A percentile compares a stretch with the other conserved stretches of the same genome.
Conservation (phyloP, 2,797 vertebrate genomes). For the Tapera naevia region DNA sequence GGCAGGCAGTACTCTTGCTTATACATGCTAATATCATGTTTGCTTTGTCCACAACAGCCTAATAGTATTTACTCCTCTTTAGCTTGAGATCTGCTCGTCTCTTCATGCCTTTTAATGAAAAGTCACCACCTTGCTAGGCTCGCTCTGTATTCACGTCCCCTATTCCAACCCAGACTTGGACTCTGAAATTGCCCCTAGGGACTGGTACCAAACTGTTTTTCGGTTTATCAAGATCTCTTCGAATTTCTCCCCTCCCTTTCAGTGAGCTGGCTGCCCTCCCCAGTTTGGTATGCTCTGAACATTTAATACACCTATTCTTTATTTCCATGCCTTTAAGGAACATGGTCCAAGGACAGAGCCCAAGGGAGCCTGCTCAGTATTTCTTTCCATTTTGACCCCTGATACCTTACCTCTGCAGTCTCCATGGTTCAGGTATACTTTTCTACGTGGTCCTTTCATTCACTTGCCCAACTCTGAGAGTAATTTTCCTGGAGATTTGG, state of each 20-base stretch:
- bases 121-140: not conserved
- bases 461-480: not conserved
- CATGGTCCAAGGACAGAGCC: not conserved
- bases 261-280: not conserved
- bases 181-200: not conserved
- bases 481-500: not conserved
- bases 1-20: not conserved
- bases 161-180: not conserved
- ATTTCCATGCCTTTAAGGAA: not conserved
- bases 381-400: conserved; percentile 6
- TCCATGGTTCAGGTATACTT: not conserved
- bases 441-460: conserved; percentile 18
- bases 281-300: not conserved
- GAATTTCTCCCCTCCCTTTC: not conserved
- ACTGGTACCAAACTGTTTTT: not conserved
- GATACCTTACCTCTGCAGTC: conserved; percentile 7
- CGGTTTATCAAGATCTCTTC: not conserved
- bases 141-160: fast-evolving
- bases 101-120: not conserved
- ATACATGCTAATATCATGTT: not conserved
- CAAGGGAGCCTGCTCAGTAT: not conserved
- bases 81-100: not conserved
- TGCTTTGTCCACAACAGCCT: not conserved
- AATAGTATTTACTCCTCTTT: not conserved
- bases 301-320: not conserved